Evolutionary conservation across 2,113 vertebrate genomes (phyloP), one percentile per base, ranked within the genome.

Genomic region (Mus musculus): DNA sequence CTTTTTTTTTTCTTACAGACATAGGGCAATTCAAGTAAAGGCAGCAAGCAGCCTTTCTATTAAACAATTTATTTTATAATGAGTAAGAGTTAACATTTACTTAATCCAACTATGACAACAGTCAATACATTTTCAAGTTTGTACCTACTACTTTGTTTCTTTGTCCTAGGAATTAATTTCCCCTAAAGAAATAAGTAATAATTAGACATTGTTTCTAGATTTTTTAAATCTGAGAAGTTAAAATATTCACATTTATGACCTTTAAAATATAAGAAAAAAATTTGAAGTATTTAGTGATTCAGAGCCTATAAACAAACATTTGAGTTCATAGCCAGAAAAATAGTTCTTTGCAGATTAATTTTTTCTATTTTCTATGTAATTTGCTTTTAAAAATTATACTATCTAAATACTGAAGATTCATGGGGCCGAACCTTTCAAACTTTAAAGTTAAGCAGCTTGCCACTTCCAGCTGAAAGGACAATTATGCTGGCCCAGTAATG

Each of bases 1-100:
- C 16, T 26, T 63, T 24, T 24, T n/a, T 85, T 89, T 88, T 88
- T 73, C 77, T 61, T 84, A 54, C 7, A 92, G 75, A 93, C 92
- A 75, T 88, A 28, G 75, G 81, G 76, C 17, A 78, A 13, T 71
- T 92, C 6, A 56, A 75, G 89, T 90, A 94, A 93, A 72, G 52
- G 71, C 88, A 86, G 54, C 33, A 63, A 72, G 92, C 5, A 89
- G 7, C 0, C 11, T 93, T 84, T 69, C 54, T 77, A 89, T 75
- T 93, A 95, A 97, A 78, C 13, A 49, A 69, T 95, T 92, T 72
- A 36, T 73, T 71, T 92, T 93, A 54, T 82, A 93, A 92, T 94
- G 11, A 89, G 6, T 93, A 67, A 93, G 30, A 42, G 61, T 54
- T 78, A 67, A 95, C 14, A 93, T 56, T 93, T 87, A 61, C 73